Evolutionary conservation across 2,888 invertebrate genomes (phyloP).

Genomic region (Drosophila conformis): DNA sequence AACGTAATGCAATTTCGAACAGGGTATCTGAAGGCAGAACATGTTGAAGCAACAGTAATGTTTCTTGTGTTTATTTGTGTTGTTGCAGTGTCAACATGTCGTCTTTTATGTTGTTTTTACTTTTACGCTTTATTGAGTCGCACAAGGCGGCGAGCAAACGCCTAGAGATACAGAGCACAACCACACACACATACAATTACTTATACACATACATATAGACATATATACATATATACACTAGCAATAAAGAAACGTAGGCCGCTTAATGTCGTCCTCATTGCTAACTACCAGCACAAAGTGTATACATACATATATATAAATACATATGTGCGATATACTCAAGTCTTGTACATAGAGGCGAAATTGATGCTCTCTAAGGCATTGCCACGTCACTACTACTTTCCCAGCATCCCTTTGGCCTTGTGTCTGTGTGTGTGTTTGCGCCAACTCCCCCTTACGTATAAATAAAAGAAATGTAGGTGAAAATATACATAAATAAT

Average conservation of each 20-base stretch:
- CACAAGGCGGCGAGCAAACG: slow-evolving; percentile 28
- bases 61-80: slow-evolving; percentile 38
- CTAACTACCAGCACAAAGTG: slow-evolving; percentile 47
- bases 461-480: slow-evolving; percentile 77
- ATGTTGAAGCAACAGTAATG: background rate
- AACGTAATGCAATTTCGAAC: background rate
- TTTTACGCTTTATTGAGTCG: slow-evolving; percentile 62
- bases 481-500: slow-evolving; percentile 79
- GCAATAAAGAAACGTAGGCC: slow-evolving; percentile 16
- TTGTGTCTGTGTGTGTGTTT: slow-evolving; percentile 16
- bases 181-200: slow-evolving; percentile 11
- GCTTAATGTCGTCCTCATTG: slow-evolving; percentile 45
- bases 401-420: slow-evolving; percentile 39
- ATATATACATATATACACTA: slow-evolving; percentile 5
- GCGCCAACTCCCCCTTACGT: slow-evolving; percentile 13
- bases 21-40: slow-evolving; percentile 3
- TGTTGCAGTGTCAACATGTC: slow-evolving; percentile 46
- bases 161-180: slow-evolving; percentile 36
- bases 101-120: slow-evolving; percentile 57
- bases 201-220: slow-evolving; percentile 8
- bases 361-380: slow-evolving; percentile 45
- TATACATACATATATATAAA: slow-evolving; percentile 5
- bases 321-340: slow-evolving; percentile 8
- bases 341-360: slow-evolving; percentile 17
- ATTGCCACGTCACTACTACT: slow-evolving; percentile 48